Evolutionary conservation across 53 echinoderm and acorn worm genomes (phyloP).

Genomic region (Stichopus horrens): DNA sequence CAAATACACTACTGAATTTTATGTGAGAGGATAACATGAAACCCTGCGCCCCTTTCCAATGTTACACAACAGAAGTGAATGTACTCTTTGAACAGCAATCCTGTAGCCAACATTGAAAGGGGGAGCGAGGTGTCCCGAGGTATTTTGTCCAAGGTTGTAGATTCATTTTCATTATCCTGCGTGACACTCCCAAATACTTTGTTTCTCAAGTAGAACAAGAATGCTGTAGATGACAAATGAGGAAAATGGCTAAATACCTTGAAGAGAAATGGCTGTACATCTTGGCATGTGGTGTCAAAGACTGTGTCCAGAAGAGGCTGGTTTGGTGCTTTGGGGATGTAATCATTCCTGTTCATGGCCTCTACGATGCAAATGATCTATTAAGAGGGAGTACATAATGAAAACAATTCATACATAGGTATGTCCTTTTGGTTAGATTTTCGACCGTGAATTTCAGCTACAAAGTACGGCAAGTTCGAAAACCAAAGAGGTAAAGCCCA

Average conservation of each 20-base stretch:
- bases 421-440: not conserved
- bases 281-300: constrained; percentile 78
- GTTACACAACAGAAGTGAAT: too few relatives aligned
- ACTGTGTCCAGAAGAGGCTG: constrained; percentile 91
- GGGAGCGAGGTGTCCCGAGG: too few relatives aligned
- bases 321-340: constrained; percentile 93
- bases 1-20: too few relatives aligned
- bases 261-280: constrained; percentile 93
- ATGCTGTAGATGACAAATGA: too few relatives aligned
- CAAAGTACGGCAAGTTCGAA: not conserved
- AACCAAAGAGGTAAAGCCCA: not conserved
- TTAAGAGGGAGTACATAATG: not conserved
- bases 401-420: not conserved
- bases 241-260: constrained; percentile 55
- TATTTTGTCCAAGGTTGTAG: too few relatives aligned
- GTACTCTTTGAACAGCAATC: too few relatives aligned
- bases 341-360: constrained; percentile 94
- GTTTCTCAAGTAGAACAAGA: too few relatives aligned
- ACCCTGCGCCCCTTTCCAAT: too few relatives aligned
- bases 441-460: not conserved
- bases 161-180: too few relatives aligned
- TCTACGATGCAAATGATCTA: constrained; percentile 85
- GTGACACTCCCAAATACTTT: too few relatives aligned
- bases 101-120: too few relatives aligned
- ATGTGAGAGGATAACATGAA: too few relatives aligned